Conservation (phyloP, 2,888 invertebrate species). For the Resseliella maxima region DNA sequence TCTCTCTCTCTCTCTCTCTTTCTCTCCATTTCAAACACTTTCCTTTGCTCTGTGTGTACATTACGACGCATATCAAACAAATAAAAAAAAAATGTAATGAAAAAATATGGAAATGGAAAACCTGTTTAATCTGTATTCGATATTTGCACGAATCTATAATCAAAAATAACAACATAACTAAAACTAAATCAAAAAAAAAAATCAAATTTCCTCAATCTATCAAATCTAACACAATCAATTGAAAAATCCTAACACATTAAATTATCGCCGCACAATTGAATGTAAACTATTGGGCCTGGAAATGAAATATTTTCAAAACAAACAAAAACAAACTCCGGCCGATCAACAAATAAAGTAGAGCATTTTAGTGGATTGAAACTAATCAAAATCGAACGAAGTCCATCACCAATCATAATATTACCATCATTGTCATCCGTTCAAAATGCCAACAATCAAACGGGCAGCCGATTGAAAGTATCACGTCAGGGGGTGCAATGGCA, state of each 20-base stretch:
- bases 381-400: constrained; percentile 55
- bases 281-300: not conserved
- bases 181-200: not conserved
- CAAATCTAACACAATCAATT: not conserved
- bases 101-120: not conserved
- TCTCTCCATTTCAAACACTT: constrained; percentile 7
- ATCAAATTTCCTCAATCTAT: not conserved
- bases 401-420: constrained; percentile 28
- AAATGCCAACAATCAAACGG: constrained; percentile 38
- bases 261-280: not conserved
- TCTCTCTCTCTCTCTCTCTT: constrained; percentile 4
- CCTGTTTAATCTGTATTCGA: not conserved
- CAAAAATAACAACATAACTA: not conserved
- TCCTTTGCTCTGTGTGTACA: constrained; percentile 18
- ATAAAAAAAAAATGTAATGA: not conserved
- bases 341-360: not conserved
- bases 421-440: constrained; percentile 52
- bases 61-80: not conserved
- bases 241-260: not conserved
- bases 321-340: too few species aligned
- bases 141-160: not conserved
- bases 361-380: constrained; percentile 54
- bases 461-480: constrained; percentile 32
- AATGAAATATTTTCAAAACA: not conserved
- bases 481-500: constrained; percentile 32